phyloP scores from a whole-genome alignment of 64 coral and sea anemone species.

The Porites lutea region DNA sequence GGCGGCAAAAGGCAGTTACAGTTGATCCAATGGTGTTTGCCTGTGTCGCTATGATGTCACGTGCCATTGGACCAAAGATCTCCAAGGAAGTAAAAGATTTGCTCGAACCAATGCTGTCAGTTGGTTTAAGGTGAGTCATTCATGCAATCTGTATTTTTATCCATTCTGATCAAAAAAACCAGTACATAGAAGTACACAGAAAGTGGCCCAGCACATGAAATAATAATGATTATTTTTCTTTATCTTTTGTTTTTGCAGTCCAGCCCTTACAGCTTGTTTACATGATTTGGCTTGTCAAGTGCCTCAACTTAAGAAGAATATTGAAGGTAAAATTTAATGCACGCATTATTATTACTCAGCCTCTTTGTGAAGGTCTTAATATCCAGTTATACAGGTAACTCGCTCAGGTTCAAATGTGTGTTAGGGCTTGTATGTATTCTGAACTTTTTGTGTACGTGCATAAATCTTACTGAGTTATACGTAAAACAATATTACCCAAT shows the following conservation, averaged over 20 bases:
- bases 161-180: too few relatives aligned
- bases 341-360: too few relatives aligned
- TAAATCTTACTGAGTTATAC: too few relatives aligned
- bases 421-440: too few relatives aligned
- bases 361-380: background rate
- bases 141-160: background rate
- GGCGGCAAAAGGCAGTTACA: slow-evolving; percentile 91
- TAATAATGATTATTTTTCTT: background rate
- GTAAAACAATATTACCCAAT: background rate
- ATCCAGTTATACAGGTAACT: too few relatives aligned
- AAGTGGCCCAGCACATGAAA: too few relatives aligned
- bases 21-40: slow-evolving; percentile 99
- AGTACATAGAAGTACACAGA: too few relatives aligned
- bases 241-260: slow-evolving; percentile 36
- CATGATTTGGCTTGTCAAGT: slow-evolving; percentile 93
- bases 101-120: slow-evolving; percentile 93
- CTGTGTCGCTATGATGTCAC: slow-evolving; percentile 95
- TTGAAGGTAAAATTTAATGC: slow-evolving; percentile 72
- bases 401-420: too few relatives aligned
- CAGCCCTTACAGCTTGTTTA: slow-evolving; percentile 94
- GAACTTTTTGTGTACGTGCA: too few relatives aligned
- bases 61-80: slow-evolving; percentile 94
- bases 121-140: slow-evolving; percentile 76
- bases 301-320: slow-evolving; percentile 93
- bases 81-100: slow-evolving; percentile 96